Base-by-base conservation (phyloP, 2,113 vertebrate genomes). In the Triplophysa siluroides region DNA sequence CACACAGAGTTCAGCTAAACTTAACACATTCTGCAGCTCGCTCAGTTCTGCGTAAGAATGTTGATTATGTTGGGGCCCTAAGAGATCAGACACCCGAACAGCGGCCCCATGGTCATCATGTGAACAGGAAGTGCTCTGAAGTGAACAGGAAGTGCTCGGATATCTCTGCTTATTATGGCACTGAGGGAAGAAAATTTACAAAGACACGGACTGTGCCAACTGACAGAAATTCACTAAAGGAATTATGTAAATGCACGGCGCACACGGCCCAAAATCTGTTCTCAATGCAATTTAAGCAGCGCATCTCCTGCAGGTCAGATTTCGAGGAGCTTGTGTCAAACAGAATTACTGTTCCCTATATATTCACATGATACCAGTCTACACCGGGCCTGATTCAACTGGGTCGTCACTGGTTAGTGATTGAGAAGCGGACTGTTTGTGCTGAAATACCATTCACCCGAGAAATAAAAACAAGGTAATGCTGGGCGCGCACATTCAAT, bases 61-160 rank as follows among this genome's bases (percentile, higher is more conserved):
- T 21, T 74, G 54, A 74, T 74, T 74, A 74, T n/a, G 43, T n/a
- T 23, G 54, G 70, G 70, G 68, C 68, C 24, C 47, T 24, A 26
- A 14, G 33, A 41, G 71, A 74, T 38, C 54, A 61, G n/a, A 43
- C 7, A 74, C 54, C 38, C 8, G n/a, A 29, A 21, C 71, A 24
- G 33, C 2, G 9, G 21, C 73, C 60, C 41, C 58, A 26, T 75
- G 56, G 41, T 75, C 38, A 62, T 47, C 73, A 62, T 13, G 16
- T 63, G 60, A 47, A 26, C 58, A 63, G 21, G 23, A 75, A 75
- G 41, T 23, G 41, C 73, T 63, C 60, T 13, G 16, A 63, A 8
- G 16, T 63, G 60, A 47, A 26, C 58, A 63, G 21, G 23, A 75
- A 75, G 41, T 23, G 73, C 73, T 47, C 16, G 24, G 16, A 29